Conservation (phyloP, 1,140 invertebrate species). For the Drosophila rhopaloa region DNA sequence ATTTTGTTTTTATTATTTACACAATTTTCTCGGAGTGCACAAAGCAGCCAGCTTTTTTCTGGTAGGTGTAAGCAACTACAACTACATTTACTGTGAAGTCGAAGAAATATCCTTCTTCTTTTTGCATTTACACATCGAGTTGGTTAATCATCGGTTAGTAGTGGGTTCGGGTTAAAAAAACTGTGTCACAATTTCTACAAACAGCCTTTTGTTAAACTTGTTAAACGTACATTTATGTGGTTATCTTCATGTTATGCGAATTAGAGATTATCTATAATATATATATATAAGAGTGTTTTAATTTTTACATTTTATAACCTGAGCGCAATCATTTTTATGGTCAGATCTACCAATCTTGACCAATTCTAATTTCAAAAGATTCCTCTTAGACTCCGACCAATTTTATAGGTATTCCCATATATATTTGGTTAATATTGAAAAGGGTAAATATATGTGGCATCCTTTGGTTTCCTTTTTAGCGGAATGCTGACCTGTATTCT, state of each 20-base stretch:
- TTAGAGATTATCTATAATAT: conserved; percentile 23
- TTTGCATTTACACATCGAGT: conserved; percentile 41
- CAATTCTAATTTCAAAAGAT: conserved; percentile 37
- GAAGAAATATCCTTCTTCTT: conserved; percentile 32
- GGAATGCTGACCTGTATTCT: conserved; percentile 49
- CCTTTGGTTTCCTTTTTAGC: background rate
- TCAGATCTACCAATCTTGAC: conserved; percentile 29
- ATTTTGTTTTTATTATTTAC: conserved; percentile 54
- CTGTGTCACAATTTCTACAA: conserved; percentile 84
- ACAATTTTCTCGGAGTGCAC: conserved; percentile 33
- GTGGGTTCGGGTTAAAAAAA: conserved; percentile 62
- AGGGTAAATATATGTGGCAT: conserved; percentile 1
- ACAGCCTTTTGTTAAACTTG: conserved; percentile 83
- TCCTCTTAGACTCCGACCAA: conserved; percentile 26
- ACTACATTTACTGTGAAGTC: conserved; percentile 33
- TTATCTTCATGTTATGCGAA: conserved; percentile 31
- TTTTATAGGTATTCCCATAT: conserved; percentile 3
- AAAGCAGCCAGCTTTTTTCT: conserved; percentile 22
- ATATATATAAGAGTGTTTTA: conserved; percentile 39
- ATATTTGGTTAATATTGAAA: conserved; percentile 27
- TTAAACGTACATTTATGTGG: conserved; percentile 68
- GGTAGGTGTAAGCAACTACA: conserved; percentile 49
- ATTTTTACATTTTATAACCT: conserved; percentile 67
- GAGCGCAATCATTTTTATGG: conserved; percentile 70
- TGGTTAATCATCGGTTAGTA: conserved; percentile 23